Base-by-base conservation (phyloP, 1,140 invertebrate species). In the Zaprionus inermis region DNA sequence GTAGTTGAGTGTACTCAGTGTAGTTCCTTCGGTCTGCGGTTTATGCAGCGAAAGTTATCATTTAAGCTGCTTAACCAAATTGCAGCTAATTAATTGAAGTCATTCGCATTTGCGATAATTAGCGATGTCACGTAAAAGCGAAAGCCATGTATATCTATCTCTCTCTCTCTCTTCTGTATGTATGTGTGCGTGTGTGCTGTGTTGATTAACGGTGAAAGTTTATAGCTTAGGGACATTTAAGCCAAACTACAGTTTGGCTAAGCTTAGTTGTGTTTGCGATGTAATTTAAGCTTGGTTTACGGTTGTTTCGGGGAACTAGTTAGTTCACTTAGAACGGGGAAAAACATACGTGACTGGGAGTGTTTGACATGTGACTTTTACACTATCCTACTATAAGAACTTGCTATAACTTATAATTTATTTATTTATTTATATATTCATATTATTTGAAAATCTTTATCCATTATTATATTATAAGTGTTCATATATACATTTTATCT, bases 71-170 rank as follows among this genome's bases (percentile, higher is more conserved):
- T 78, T 78, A 76, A 78, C 76, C 75, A 76, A 78, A 78, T 78
- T 78, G 76, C 72, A 78, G 67, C 76, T 78, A 78, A 78, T 78
- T 78, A 78, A 78, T 78, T 78, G 67, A 78, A 76, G 76, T 76
- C 72, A 76, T 68, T 72, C 63, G 67, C 72, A 63, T 76, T 78
- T 65, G 32, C 51, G 49, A 71, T 74, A 71, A 75, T 78, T 78
- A 71, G 72, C 66, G 57, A 65, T 72, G 56, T 75, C 61, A 65
- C 69, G 72, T 70, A 60, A 70, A 65, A 75, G 65, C 72, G 55
- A 70, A 77, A 70, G 72, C 72, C 65, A 59, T 65, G n/a, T n/a
- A n/a, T n/a, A 72, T 55, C 24, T 46, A 12, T 46, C n/a, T 57
- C 24, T 28, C 24, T 28, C 24, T 28, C 24, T 28, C 24, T 28